Percentiles rank a stretch among this genome's conserved stretches.
These are phyloP conservation scores for Galbula dea DNA, from an alignment of 2,113 vertebrate genomes.

Conservation along the genomic window DNA sequence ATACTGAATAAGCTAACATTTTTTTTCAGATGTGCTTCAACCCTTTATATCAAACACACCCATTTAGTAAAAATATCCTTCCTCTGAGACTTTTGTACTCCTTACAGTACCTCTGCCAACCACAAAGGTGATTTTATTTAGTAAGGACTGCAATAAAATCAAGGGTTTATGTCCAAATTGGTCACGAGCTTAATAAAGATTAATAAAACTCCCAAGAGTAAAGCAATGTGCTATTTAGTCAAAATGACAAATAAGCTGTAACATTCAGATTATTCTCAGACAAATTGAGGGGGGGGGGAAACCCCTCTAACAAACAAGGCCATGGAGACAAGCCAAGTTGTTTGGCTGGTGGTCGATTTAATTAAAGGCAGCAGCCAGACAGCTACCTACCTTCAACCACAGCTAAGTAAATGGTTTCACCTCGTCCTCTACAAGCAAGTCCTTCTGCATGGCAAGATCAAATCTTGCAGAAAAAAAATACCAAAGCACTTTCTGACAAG, in stretches of 20 bases:
- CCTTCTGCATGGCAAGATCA: not conserved
- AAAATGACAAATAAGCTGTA: not conserved
- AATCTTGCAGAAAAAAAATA: not conserved
- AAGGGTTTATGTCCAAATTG: not conserved
- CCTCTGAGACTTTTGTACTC: not conserved
- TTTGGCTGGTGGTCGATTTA: constrained; percentile 9
- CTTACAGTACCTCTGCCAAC: not conserved
- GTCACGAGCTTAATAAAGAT: not conserved
- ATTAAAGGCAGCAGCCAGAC: constrained; percentile 33
- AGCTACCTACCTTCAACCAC: not conserved
- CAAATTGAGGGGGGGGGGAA: not conserved
- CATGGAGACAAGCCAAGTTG: not conserved
- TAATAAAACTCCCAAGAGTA: not conserved
- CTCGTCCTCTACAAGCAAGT: not conserved
- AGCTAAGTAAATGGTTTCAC: not conserved
- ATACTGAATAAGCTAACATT: not conserved
- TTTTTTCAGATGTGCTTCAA: not conserved
- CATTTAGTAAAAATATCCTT: not conserved
- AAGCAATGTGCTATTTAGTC: not conserved
- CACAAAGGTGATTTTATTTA: not conserved
- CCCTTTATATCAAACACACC: not conserved
- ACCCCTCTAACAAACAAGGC: not conserved
- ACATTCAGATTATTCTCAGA: not conserved
- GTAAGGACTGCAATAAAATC: not conserved
- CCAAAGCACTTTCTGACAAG: not conserved